Base-by-base conservation (phyloP, 2,797 vertebrate species). In the Notolepis coatsorum region DNA sequence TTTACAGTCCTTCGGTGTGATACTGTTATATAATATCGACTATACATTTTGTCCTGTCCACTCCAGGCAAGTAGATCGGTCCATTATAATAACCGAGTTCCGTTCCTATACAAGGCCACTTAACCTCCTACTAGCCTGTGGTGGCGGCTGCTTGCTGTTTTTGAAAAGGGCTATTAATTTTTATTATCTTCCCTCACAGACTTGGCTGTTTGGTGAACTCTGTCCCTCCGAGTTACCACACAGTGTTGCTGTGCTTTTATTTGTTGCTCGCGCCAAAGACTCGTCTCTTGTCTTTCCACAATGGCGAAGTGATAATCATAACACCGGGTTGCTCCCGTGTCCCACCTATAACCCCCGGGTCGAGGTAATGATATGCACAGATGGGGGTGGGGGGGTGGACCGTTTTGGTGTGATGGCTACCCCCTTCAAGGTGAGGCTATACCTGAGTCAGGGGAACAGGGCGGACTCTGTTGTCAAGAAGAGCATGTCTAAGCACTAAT, bases 391-490 rank as follows among this genome's bases (percentile, higher is more conserved):
- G 39, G 46, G 8, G 46, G 69, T 0, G 31, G 67, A 10, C 59
- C 70, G 52, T 20, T 4, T 37, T 50, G 59, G 56, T 75, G 60
- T 79, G 75, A 77, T 58, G 43, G 41, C 45, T n/a, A n/a, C n/a
- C 68, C 55, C 31, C 41, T 49, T 66, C 81, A 77, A 84, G 81
- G 81, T 81, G 76, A 81, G 62, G 24, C 59, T 64, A 5, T 7
- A 73, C 71, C 76, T 73, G 62, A 66, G 68, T 51, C 68, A 77
- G 52, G 60, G 73, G 71, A 71, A 78, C 64, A 6, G 42, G 57
- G 43, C 63, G 53, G 27, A 41, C 57, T 49, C 52, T 31, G 38
- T 7, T 33, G n/a, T 24, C 24, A 57, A 31, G 51, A 45, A 50
- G 51, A 52, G 64, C 58, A 33, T 33, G 54, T 57, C 68, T 23